These are phyloP conservation scores for Eulimnadia texana DNA, from an alignment of 1,140 invertebrate species.

Conservation along the genomic window DNA sequence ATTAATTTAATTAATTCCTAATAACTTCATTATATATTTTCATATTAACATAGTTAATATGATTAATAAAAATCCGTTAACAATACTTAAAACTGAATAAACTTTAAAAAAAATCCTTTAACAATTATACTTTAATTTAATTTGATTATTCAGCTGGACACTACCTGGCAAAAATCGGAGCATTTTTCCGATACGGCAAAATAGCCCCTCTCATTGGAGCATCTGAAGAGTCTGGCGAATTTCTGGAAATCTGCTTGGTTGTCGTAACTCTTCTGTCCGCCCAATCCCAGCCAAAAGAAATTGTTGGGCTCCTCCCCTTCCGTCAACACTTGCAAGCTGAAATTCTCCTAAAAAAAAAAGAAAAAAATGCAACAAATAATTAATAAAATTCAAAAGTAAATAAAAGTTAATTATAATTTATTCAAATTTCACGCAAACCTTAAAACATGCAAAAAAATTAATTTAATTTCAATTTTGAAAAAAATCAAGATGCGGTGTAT, in stretches of 20 bases:
- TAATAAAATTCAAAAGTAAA: background rate
- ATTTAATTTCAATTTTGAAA: background rate
- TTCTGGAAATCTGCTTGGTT: conserved; percentile 80
- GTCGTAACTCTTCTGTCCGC: conserved; percentile 85
- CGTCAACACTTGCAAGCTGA: conserved; percentile 68
- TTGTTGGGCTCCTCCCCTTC: conserved; percentile 98
- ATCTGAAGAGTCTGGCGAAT: conserved; percentile 86
- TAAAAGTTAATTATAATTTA: background rate
- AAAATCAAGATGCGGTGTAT: background rate
- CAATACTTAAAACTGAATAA: background rate
- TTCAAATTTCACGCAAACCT: background rate
- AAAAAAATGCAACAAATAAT: conserved; percentile 3
- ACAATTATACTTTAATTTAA: background rate
- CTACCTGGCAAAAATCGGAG: conserved; percentile 96
- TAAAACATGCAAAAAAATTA: background rate
- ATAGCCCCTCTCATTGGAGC: conserved; percentile 98
- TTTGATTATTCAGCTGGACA: conserved; percentile 19
- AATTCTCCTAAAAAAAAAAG: conserved; percentile 43
- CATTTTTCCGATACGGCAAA: conserved; percentile 99
- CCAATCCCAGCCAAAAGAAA: conserved; percentile 95
- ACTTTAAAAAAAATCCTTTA: background rate
- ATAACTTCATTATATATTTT: background rate
- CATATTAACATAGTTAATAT: background rate
- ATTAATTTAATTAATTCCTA: conserved; percentile 16
- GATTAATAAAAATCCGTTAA: background rate